Evolutionary conservation across 2,888 invertebrate species (phyloP).

Genomic region (Heteromyza rotundicornis): DNA sequence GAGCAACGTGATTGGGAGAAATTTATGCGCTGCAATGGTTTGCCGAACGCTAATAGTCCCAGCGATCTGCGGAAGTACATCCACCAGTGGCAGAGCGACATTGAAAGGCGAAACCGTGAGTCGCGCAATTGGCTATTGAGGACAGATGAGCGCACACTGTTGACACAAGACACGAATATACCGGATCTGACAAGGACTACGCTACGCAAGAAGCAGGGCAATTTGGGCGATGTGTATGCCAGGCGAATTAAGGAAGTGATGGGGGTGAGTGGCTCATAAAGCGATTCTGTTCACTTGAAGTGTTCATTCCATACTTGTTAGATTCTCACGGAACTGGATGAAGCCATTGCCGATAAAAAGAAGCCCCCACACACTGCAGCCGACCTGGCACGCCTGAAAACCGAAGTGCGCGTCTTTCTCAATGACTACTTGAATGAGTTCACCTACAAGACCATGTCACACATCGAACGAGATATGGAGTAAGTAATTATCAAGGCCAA

Average conservation of each 20-base stretch:
- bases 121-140: constrained; percentile 60
- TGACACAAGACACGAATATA: constrained; percentile 59
- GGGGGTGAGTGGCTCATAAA: constrained; percentile 44
- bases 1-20: constrained; percentile 59
- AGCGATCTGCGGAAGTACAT: constrained; percentile 61
- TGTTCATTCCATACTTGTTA: constrained; percentile 23
- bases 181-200: constrained; percentile 52
- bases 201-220: constrained; percentile 54
- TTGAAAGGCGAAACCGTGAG: constrained; percentile 42
- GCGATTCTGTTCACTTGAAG: neutral
- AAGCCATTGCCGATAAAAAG: constrained; percentile 43
- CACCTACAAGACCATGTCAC: constrained; percentile 59
- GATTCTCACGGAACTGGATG: constrained; percentile 60
- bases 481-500: constrained; percentile 39
- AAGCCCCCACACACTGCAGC: constrained; percentile 41
- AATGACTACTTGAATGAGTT: constrained; percentile 59
- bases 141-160: constrained; percentile 58
- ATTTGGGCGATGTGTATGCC: constrained; percentile 59
- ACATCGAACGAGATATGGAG: constrained; percentile 62
- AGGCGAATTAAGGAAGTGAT: constrained; percentile 57
- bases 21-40: constrained; percentile 62
- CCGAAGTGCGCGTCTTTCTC: constrained; percentile 55
- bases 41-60: constrained; percentile 59
- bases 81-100: constrained; percentile 59
- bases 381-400: constrained; percentile 55